Conservation (phyloP, 2,113 vertebrate species). For the Grantiella picta region DNA sequence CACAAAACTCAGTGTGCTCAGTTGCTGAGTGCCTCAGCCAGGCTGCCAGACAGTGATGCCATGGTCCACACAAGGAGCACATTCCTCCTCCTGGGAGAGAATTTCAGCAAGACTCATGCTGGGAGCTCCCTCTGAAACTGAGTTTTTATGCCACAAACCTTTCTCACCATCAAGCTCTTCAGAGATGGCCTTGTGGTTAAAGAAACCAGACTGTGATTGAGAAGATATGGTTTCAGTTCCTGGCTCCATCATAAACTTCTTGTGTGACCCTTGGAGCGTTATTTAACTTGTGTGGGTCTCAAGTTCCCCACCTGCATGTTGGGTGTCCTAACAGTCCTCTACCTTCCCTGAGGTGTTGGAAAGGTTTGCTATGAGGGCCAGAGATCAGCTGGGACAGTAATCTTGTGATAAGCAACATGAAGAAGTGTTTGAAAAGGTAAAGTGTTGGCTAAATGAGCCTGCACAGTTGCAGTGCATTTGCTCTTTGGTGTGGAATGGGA, state of each 20-base stretch:
- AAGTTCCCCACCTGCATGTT: background rate
- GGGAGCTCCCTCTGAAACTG: background rate
- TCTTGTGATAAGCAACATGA: background rate
- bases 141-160: background rate
- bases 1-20: background rate
- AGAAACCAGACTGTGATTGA: background rate
- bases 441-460: background rate
- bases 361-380: background rate
- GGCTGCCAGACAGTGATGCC: background rate
- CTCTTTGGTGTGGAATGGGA: conserved; percentile 1
- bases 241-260: background rate
- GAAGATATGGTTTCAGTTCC: background rate
- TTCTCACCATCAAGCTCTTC: background rate
- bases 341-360: background rate
- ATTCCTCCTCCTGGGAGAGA: background rate
- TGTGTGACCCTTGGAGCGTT: background rate
- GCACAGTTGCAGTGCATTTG: background rate
- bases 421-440: background rate
- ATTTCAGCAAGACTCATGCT: background rate
- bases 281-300: background rate
- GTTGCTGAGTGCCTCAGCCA: background rate
- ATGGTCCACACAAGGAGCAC: rapidly evolving
- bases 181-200: background rate
- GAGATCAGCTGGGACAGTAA: background rate
- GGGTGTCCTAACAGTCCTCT: background rate